These are phyloP conservation scores for Stenchaetothrips biformis DNA, from an alignment of 2,888 invertebrate species.

Conservation along the genomic window DNA sequence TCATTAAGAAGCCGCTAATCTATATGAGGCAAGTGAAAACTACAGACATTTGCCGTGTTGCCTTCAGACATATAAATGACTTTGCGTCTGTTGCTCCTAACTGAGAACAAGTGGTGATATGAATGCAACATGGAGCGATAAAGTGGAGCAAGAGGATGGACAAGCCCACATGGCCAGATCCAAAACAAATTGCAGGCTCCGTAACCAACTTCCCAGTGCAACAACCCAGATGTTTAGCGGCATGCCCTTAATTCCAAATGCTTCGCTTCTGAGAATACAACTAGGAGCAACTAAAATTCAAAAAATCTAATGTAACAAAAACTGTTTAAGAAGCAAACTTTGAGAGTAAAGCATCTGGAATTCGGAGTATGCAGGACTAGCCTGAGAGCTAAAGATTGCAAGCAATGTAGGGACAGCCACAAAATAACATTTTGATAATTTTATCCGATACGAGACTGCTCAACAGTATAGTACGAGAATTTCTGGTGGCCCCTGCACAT, in stretches of 20 bases:
- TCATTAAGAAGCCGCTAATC: neutral
- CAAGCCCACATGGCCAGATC: conserved; percentile 15
- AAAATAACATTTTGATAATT: neutral
- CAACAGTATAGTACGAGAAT: neutral
- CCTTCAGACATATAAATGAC: too few relatives aligned
- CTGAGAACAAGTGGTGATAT: neutral
- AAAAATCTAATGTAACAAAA: conserved; percentile 26
- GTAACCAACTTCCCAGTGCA: conserved; percentile 17
- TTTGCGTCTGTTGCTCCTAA: too few relatives aligned
- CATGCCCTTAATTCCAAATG: neutral
- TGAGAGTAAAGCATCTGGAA: neutral
- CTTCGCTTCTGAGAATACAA: neutral
- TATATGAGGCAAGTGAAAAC: neutral
- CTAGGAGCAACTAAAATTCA: neutral
- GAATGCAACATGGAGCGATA: conserved; percentile 13
- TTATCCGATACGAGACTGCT: neutral
- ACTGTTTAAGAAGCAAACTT: neutral
- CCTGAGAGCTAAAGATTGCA: conserved; percentile 10
- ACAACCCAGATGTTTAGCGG: conserved; percentile 7
- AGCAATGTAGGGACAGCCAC: neutral
- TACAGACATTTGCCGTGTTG: neutral
- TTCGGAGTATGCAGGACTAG: neutral
- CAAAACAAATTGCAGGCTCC: neutral
- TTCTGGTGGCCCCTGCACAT: neutral
- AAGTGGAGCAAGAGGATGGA: conserved; percentile 21